Evolutionary conservation across 2,113 vertebrate species (phyloP).

Genomic region (Carassius gibelio): DNA sequence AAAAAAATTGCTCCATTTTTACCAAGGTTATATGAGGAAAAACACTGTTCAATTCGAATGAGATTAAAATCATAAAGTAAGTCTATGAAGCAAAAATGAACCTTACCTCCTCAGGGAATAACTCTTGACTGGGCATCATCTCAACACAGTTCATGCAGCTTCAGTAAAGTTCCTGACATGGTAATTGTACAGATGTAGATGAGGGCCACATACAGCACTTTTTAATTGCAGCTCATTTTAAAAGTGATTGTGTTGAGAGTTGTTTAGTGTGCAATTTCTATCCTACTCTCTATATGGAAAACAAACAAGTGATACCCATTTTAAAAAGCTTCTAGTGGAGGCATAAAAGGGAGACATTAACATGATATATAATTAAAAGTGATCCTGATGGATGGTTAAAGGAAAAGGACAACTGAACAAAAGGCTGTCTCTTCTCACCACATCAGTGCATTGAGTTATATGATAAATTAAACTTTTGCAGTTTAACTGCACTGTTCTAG

Average conservation of each 20-base stretch:
- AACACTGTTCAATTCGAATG: background rate
- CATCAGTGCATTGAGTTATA: background rate
- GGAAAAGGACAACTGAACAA: background rate
- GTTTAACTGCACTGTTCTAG: background rate
- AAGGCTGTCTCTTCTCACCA: background rate
- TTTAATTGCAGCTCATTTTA: conserved; percentile 1
- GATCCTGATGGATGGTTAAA: background rate
- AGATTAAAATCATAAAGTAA: background rate
- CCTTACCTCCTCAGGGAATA: background rate
- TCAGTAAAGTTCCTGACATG: conserved; percentile 3
- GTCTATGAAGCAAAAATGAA: background rate
- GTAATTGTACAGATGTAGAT: background rate
- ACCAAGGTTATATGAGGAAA: background rate
- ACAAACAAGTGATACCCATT: background rate
- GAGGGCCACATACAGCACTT: conserved; percentile 9
- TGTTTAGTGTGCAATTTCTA: background rate
- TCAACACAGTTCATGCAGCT: background rate
- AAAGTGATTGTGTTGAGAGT: conserved; percentile 1
- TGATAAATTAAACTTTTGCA: background rate
- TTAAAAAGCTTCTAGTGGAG: background rate
- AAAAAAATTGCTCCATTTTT: background rate
- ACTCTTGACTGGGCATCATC: background rate
- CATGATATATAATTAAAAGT: conserved; percentile 19
- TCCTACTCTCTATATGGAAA: background rate
- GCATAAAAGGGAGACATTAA: background rate